Base-by-base conservation (phyloP, 37 sponge, comb jelly and placozoan species). In the Diacarnus erythraeanus region DNA sequence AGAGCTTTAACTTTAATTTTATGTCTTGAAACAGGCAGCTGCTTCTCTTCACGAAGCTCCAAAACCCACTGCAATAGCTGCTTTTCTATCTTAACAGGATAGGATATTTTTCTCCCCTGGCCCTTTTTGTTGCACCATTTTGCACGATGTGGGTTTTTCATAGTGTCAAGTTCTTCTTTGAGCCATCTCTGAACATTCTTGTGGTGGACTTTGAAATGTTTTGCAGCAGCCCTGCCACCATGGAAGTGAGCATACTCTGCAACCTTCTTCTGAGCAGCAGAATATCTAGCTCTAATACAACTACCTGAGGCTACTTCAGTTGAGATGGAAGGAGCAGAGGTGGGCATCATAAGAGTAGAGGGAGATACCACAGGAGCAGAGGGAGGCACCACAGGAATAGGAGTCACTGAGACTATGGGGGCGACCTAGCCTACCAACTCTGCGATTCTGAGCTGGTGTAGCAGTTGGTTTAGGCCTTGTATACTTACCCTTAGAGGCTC, bases 121-220 rank as follows among this genome's bases (percentile, higher is more conserved):
- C n/a, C n/a, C n/a, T 54, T 20, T 54, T 17, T 17, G 10, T 54
- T 17, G 17, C 17, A 20, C 17, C 10, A 10, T 17, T 54, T 54
- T 54, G 17, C 56, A 20, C 17, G 10, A 20, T 54, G 56, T 54
- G 17, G 10, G 56, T 54, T 54, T 10, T 17, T 17, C 56, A 54
- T 20, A 20, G 56, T 20, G 40, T 10, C 71, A 38, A 69, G 40
- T 10, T n/a, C n/a, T n/a, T n/a, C n/a, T n/a, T n/a, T n/a, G n/a
- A n/a, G n/a, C n/a, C n/a, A n/a, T n/a, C n/a, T 18, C 22, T 69
- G 71, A 12, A 69, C 71, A 69, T 69, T 69, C 29, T 37, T 69
- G 41, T 34, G 71, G 40, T 69, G 71, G 21, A 69, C 41, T 38
- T 37, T 10, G 29, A 38, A 69, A 8, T 69, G 37, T n/a, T 38